phyloP scores from a whole-genome alignment of 2,113 vertebrate species.

The Oncorhynchus gorbuscha region DNA sequence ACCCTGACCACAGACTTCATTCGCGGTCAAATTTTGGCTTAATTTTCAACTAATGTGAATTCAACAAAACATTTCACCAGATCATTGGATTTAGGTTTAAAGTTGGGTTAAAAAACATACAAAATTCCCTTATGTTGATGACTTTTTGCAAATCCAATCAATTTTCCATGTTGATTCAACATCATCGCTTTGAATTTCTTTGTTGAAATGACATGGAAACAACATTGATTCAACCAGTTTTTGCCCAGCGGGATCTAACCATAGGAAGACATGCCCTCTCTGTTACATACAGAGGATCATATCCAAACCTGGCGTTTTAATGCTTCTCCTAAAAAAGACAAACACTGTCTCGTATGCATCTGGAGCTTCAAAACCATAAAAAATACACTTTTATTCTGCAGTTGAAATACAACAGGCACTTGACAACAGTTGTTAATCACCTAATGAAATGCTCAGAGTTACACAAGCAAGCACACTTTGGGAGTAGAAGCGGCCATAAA shows the following conservation, averaged over 20 bases:
- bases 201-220: not conserved
- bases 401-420: conserved; percentile 66
- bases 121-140: too few species aligned
- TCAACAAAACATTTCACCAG: too few species aligned
- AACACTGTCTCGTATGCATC: conserved; percentile 58
- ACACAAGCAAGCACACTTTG: conserved; percentile 66
- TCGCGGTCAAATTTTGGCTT: not conserved
- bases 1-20: not conserved
- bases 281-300: conserved; percentile 29
- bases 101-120: too few species aligned
- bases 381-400: conserved; percentile 47
- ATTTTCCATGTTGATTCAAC: too few species aligned
- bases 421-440: conserved; percentile 73
- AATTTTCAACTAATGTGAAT: not conserved
- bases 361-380: conserved; percentile 61
- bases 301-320: conserved; percentile 42
- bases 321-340: conserved; percentile 41
- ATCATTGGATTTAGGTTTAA: too few species aligned
- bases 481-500: conserved; percentile 60
- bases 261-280: not conserved
- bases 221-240: not conserved
- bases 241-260: not conserved
- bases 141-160: too few species aligned
- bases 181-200: not conserved
- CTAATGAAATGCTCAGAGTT: conserved; percentile 68